Evolutionary conservation across 2,113 vertebrate species (phyloP), one percentile per base, ranked within the genome.

Genomic region (Morone saxatilis): DNA sequence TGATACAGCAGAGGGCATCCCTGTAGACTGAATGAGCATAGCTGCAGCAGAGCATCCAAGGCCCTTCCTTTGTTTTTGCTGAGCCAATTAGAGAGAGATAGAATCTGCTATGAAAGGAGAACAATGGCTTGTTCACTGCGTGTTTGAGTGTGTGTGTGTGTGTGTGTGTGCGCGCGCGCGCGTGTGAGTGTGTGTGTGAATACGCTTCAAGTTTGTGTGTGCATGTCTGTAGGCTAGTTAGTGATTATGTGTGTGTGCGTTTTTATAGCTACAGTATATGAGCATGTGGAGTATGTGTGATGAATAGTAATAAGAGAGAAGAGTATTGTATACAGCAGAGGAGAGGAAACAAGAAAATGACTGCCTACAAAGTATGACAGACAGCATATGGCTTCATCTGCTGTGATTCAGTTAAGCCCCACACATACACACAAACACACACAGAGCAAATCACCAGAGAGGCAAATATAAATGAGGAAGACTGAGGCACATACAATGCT

Each of bases 41-140:
- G 89, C 83, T 90, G 88, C 88, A 84, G 81, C 71, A 57, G 75
- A 85, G 89, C 90, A 93, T 94, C 93, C 93, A 92, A 92, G 91
- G 90, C 92, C 88, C 73, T 92, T 90, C 84, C 88, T 94, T 95
- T 95, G 94, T 95, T 95, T 95, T 92, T 89, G 83, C 90, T 86
- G 81, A 92, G 93, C 94, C 94, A 95, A 95, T 95, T 95, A 95
- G 89, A 78, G 89, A 89, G 41, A 86, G 92, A 93, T 93, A 94
- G 93, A 84, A 94, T 95, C 93, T 95, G 92, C 89, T 89, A 80
- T 88, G 88, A 92, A 90, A 89, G 78, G 74, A 93, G 93, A 95
- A 95, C 95, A 95, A 94, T 94, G 88, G 89, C 93, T 91, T 80
- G 76, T 89, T 92, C 83, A 86, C 84, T 75, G 83, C 81, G 86